Base-by-base conservation (phyloP, 2,797 vertebrate species). In the Gephyroberyx darwinii region DNA sequence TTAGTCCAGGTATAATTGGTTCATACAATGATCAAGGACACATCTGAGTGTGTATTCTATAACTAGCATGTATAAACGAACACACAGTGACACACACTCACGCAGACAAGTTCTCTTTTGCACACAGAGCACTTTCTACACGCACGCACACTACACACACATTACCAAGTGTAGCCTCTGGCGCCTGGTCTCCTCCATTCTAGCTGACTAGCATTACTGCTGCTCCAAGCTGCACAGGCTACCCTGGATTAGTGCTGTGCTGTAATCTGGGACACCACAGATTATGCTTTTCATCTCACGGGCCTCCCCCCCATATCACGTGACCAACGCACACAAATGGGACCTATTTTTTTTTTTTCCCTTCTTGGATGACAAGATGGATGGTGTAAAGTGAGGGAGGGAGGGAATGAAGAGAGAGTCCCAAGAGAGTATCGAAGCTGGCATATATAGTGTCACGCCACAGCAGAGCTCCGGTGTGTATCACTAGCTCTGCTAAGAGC, bases 181-280 rank as follows among this genome's bases (percentile, higher is more conserved):
- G 88, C 85, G 22, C 62, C 63, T 71, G 81, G 51, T 80, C 58
- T 26, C 54, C 65, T 80, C 72, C 43, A 37, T 72, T 83, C 54
- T 52, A 65, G 47, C 70, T 84, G 82, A 83, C 78, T 75, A 85
- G 81, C 87, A 80, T 79, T 84, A 85, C 86, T 64, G 65, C 79
- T 69, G 58, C 85, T 82, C 65, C 69, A 69, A 72, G 26, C 69
- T 72, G 83, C 86, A 81, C 82, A 17, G 81, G 74, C 87, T 78
- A 79, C 75, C 56, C 82, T 84, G 91, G 92, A 94, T 94, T 94
- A 93, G 78, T 5, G 69, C 82, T 81, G 66, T 1, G 17, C 87
- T 84, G 76, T 93, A 94, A 94, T 94, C 93, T 93, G 90, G 93
- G 93, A 86, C 93, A 92, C 84, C 78, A 84, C 90, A 92, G 93